Evolutionary conservation across 1,140 invertebrate genomes (phyloP).

Genomic region (Manduca sexta): DNA sequence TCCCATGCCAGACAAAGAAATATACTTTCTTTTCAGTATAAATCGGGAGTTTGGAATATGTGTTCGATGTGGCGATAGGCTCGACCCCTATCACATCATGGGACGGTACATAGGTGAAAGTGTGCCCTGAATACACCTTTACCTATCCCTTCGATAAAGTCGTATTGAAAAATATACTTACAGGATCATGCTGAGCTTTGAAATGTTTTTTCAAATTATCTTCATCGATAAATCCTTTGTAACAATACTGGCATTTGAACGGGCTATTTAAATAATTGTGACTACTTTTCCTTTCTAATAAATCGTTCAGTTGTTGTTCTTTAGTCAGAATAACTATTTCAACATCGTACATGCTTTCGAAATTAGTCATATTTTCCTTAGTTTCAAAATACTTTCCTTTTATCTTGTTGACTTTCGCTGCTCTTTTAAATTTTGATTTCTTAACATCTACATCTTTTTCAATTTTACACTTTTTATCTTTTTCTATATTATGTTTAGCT

Average conservation of each 20-base stretch:
- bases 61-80: no score
- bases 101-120: no score
- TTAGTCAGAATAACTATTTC: conserved; percentile 1
- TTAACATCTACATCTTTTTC: neutral
- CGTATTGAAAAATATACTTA: conserved; percentile 5
- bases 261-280: conserved; percentile 5
- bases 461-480: neutral
- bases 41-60: no score
- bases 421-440: neutral
- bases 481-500: neutral
- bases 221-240: conserved; percentile 5
- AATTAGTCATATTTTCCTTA: conserved; percentile 4
- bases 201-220: conserved; percentile 6
- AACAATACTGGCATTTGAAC: conserved; percentile 7
- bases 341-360: conserved; percentile 2
- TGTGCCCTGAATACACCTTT: no score
- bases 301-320: conserved; percentile 2
- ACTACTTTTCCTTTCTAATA: conserved; percentile 4
- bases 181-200: conserved; percentile 1
- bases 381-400: conserved; percentile 8
- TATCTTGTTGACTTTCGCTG: neutral
- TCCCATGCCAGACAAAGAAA: no score
- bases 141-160: no score
- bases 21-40: no score
- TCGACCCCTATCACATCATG: no score